Conservation (phyloP, 2,888 invertebrate genomes). For the Papilio demoleus region DNA sequence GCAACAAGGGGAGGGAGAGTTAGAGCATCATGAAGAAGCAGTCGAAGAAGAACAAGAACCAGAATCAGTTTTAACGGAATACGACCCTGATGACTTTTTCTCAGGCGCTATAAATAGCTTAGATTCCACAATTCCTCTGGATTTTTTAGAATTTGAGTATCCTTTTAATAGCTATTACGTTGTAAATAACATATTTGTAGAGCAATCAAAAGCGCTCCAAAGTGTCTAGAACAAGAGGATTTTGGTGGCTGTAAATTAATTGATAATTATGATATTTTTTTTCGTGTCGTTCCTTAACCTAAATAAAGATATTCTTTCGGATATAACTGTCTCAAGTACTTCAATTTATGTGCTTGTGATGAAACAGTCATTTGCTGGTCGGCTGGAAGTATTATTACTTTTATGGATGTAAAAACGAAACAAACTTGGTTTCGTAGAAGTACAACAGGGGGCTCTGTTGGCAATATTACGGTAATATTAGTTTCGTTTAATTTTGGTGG, state of each 20-base stretch:
- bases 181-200: no score
- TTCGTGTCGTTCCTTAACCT: conserved; percentile 48
- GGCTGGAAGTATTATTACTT: conserved; percentile 92
- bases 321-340: conserved; percentile 91
- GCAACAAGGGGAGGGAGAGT: conserved; percentile 50
- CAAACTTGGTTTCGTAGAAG: conserved; percentile 88
- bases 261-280: not conserved
- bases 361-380: conserved; percentile 89
- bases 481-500: not conserved
- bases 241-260: not conserved
- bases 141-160: conserved; percentile 88
- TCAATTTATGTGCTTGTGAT: conserved; percentile 91
- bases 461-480: conserved; percentile 87
- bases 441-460: conserved; percentile 91
- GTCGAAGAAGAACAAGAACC: conserved; percentile 60
- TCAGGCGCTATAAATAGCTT: conserved; percentile 82
- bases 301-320: conserved; percentile 90
- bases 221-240: not conserved
- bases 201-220: no score
- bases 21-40: conserved; percentile 48
- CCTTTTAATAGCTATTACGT: conserved; percentile 67
- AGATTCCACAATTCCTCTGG: conserved; percentile 80
- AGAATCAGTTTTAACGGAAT: conserved; percentile 72
- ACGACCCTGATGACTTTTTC: conserved; percentile 80
- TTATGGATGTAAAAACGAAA: conserved; percentile 87